phyloP scores from a whole-genome alignment of 1,140 invertebrate species.

The Conopomorpha cramerella region DNA sequence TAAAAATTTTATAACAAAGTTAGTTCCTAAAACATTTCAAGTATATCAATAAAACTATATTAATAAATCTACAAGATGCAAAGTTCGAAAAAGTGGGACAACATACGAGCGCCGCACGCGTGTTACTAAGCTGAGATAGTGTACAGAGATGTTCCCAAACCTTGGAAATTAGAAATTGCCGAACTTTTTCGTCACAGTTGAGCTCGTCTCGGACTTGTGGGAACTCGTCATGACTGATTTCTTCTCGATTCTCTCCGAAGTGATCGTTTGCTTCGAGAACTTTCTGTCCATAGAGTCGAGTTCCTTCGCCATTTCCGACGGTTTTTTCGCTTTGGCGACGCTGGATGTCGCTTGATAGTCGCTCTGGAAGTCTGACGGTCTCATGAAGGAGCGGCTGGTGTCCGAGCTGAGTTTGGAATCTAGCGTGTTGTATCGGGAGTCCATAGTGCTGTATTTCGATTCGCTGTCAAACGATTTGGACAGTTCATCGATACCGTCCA shows the following conservation, averaged over 20 bases:
- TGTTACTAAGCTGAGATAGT: too few species aligned
- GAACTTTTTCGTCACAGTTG: slow-evolving; percentile 57
- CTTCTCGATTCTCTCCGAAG: slow-evolving; percentile 51
- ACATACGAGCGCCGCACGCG: too few species aligned
- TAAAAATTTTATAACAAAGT: too few species aligned
- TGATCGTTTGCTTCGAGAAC: slow-evolving; percentile 52
- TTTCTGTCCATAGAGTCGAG: slow-evolving; percentile 48
- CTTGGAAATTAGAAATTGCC: slow-evolving; percentile 55
- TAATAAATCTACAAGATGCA: too few species aligned
- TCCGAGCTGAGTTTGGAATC: slow-evolving; percentile 52
- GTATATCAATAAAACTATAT: too few species aligned
- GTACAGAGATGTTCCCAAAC: too few species aligned
- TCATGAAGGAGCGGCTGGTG: slow-evolving; percentile 55
- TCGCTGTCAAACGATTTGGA: slow-evolving; percentile 50
- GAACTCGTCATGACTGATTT: slow-evolving; percentile 59
- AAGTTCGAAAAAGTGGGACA: too few species aligned
- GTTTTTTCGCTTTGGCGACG: slow-evolving; percentile 35
- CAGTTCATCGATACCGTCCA: slow-evolving; percentile 52
- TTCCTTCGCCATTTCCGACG: slow-evolving; percentile 42
- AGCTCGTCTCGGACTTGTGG: slow-evolving; percentile 53
- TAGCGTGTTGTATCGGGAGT: slow-evolving; percentile 45
- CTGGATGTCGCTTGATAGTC: slow-evolving; percentile 31
- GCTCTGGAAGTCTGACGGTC: slow-evolving; percentile 47
- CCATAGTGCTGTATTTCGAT: slow-evolving; percentile 44
- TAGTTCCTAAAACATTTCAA: too few species aligned